Evolutionary conservation across 2,113 vertebrate genomes (phyloP).

Genomic region (Stictonetta naevosa): DNA sequence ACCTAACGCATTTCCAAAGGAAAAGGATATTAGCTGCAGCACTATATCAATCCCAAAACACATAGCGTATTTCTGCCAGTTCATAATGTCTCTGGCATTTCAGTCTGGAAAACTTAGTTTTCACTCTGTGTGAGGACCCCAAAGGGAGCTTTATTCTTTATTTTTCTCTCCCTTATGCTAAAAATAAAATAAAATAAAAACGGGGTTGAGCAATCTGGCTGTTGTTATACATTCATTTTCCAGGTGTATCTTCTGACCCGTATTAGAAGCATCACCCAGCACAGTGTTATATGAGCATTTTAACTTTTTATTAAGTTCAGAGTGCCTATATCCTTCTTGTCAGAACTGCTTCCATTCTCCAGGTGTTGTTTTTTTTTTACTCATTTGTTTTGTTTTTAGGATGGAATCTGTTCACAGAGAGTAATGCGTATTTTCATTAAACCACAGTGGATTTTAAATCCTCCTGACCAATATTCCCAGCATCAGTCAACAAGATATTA

Average conservation of each 20-base stretch:
- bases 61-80: not conserved
- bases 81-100: not conserved
- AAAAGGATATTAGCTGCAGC: not conserved
- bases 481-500: not conserved
- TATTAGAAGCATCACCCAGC: not conserved
- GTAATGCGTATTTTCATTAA: not conserved
- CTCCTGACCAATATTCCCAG: not conserved
- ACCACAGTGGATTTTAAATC: not conserved
- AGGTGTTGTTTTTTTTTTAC: not conserved
- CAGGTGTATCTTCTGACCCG: not conserved
- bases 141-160: constrained; percentile 17
- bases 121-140: not conserved
- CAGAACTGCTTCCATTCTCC: not conserved
- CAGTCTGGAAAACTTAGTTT: constrained; percentile 35
- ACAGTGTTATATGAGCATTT: not conserved
- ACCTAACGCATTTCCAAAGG: not conserved
- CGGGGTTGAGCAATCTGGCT: not conserved
- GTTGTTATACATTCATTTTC: not conserved
- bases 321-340: not conserved
- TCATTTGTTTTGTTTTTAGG: not conserved
- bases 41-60: not conserved
- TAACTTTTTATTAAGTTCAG: constrained; percentile 19
- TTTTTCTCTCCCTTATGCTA: not conserved
- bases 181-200: not conserved
- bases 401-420: not conserved